Conservation (phyloP, 1,140 invertebrate species). For the Drosophila seguyi region DNA sequence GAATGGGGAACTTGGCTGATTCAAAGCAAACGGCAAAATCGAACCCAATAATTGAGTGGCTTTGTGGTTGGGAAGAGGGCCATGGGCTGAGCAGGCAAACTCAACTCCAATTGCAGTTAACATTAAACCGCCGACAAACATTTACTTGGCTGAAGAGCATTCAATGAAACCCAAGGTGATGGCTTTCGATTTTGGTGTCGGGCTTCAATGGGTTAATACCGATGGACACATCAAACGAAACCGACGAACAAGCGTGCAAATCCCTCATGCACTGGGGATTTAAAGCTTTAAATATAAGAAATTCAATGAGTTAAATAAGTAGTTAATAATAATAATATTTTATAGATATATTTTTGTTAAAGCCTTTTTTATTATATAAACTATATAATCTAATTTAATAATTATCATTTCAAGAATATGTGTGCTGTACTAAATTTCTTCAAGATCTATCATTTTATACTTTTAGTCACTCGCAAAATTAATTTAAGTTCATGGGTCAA, state of each 20-base stretch:
- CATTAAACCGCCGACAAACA: constrained; percentile 26
- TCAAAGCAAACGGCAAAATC: constrained; percentile 33
- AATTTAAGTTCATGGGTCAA: neutral
- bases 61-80: constrained; percentile 22
- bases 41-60: constrained; percentile 49
- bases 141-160: constrained; percentile 28
- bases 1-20: neutral
- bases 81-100: constrained; percentile 5
- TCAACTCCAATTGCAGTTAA: constrained; percentile 41
- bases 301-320: neutral
- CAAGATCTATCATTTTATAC: neutral
- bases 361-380: too few species aligned
- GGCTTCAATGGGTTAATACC: constrained; percentile 41
- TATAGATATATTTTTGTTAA: too few species aligned
- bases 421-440: neutral
- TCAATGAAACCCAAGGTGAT: constrained; percentile 15
- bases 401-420: too few species aligned
- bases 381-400: too few species aligned
- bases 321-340: neutral
- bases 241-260: constrained; percentile 25
- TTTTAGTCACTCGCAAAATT: neutral
- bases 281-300: neutral
- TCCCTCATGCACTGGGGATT: neutral
- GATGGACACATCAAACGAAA: constrained; percentile 59
- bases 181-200: constrained; percentile 12